Evolutionary conservation across 2,797 vertebrate species (phyloP), one percentile per base, ranked within the genome.

Genomic region (Macrochelys suwanniensis): DNA sequence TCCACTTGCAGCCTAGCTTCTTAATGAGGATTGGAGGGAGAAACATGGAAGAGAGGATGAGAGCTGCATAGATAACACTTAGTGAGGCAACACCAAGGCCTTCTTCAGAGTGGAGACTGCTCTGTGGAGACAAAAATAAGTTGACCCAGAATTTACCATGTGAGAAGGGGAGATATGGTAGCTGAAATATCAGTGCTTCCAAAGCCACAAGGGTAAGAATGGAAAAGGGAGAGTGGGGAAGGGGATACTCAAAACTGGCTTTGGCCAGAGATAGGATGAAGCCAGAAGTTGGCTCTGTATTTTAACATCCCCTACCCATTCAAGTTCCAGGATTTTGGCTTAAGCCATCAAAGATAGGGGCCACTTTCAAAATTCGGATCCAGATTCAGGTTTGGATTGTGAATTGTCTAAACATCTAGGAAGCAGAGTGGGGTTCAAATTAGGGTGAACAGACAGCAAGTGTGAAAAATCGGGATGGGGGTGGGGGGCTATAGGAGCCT

Each of bases 1-100:
- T 99, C 99, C 99, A 99, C 97, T 99, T 99, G 98, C 99, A 99
- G 97, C 99, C 99, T 96, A 99, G 97, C 47, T 98, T 99, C 96
- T 99, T 98, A 96, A 99, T 99, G 98, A 99, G 97, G 93, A 99
- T 84, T 21, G 99, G 98, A 2, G 99, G 99, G 54, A 99, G 98
- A 92, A 99, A 99, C 99, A 99, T 99, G 97, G 99, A 99, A 1
- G 99, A 99, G 42, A 99, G 21, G 85, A 99, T 99, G 94, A 99
- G 98, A 0, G 98, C 97, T 87, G 97, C 98, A 33, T 99, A 99
- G 95, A 99, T 90, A 49, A 99, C 98, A 49, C 99, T 99, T n/a
- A 99, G 98, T 0, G 99, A 99, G 0, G 98, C 98, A 87, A 99
- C 99, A 0, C 99, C 99, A 97, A 99, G 98, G 89, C 99, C 99